These are phyloP conservation scores for Brachirus orientalis DNA, from an alignment of 2,113 vertebrate genomes.

Conservation along the genomic window DNA sequence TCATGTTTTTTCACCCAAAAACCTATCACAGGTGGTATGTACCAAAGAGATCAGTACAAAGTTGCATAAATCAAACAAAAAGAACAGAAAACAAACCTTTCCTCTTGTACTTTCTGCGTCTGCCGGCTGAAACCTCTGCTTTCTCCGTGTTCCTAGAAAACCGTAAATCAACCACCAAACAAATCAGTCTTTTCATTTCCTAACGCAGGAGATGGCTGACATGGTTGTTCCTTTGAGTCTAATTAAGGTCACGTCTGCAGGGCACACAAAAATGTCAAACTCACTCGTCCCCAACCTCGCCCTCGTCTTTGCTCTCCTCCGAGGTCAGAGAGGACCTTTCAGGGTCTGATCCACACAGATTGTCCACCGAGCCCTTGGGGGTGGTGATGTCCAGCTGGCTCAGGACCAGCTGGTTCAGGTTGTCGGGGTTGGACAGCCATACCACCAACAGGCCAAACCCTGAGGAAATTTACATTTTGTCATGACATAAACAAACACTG, in stretches of 20 bases:
- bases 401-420: conserved; percentile 82
- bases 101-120: conserved; percentile 55
- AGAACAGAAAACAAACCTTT: conserved; percentile 66
- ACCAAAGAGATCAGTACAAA: too few relatives aligned
- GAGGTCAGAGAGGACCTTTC: conserved; percentile 56
- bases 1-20: too few relatives aligned
- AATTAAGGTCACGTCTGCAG: conserved; percentile 8
- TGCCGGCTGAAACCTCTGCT: conserved; percentile 22
- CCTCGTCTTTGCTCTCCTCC: conserved; percentile 28
- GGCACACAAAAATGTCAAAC: conserved; percentile 49
- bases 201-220: conserved; percentile 18
- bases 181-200: conserved; percentile 31
- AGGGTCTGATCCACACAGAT: conserved; percentile 51
- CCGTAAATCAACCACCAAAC: conserved; percentile 21
- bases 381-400: conserved; percentile 68
- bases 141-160: conserved; percentile 50
- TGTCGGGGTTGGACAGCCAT: conserved; percentile 82
- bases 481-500: too few relatives aligned
- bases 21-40: too few relatives aligned
- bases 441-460: conserved; percentile 73
- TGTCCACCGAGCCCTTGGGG: conserved; percentile 51
- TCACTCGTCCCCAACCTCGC: conserved; percentile 62
- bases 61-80: not conserved
- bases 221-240: conserved; percentile 21
- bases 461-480: too few relatives aligned